Evolutionary conservation across 2,888 invertebrate species (phyloP).

Genomic region (Elmis aenea): DNA sequence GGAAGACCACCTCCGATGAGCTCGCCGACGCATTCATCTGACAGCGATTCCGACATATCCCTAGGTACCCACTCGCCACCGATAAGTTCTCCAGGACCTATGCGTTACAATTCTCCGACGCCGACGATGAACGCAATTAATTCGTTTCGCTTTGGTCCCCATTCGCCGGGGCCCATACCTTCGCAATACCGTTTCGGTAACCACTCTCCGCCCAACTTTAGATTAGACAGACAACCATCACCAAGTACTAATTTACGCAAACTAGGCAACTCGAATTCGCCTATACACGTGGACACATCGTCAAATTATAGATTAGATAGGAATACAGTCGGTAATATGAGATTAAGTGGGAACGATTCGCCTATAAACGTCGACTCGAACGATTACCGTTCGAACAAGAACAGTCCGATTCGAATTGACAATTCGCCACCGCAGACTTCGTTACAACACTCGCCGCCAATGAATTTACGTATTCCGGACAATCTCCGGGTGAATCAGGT

Average conservation of each 20-base stretch:
- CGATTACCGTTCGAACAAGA: constrained; percentile 25
- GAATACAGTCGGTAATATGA: constrained; percentile 20
- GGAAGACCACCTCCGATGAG: constrained; percentile 36
- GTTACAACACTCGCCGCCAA: constrained; percentile 39
- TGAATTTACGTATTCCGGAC: constrained; percentile 40
- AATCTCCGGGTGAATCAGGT: constrained; percentile 25
- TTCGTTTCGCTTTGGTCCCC: constrained; percentile 45
- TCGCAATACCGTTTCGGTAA: constrained; percentile 43
- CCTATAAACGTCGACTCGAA: constrained; percentile 33
- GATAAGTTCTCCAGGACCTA: constrained; percentile 41
- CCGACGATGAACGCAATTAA: constrained; percentile 40
- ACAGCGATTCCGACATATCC: constrained; percentile 48
- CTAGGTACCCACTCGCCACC: constrained; percentile 45
- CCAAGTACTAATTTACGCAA: constrained; percentile 15
- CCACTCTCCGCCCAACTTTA: constrained; percentile 34
- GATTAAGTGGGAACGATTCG: constrained; percentile 33
- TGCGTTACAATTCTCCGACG: constrained; percentile 36
- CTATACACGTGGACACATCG: constrained; percentile 10
- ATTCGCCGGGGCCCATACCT: constrained; percentile 48
- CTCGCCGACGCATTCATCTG: constrained; percentile 43
- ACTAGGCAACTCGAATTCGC: constrained; percentile 14
- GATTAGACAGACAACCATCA: constrained; percentile 20
- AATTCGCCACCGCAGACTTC: constrained; percentile 27
- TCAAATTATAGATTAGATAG: constrained; percentile 29
- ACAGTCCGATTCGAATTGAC: constrained; percentile 35